These are phyloP conservation scores for Lepidonotus clava DNA, from an alignment of 2,888 invertebrate genomes.

Conservation along the genomic window DNA sequence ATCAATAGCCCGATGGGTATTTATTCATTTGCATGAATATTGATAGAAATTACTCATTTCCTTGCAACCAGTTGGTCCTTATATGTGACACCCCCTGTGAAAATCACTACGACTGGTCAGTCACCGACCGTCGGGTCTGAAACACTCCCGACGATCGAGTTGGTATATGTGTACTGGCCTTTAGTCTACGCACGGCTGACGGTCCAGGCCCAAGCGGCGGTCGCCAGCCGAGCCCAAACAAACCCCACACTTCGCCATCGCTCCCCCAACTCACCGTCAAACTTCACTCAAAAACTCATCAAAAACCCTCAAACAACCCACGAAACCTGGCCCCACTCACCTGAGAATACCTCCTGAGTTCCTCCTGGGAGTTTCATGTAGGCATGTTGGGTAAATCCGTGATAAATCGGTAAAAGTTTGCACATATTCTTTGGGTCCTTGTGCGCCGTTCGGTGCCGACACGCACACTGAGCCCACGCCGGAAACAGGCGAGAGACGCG, in stretches of 20 bases:
- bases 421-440: not conserved
- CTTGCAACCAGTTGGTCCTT: too few relatives aligned
- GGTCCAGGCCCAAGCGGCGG: not conserved
- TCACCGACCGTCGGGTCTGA: too few relatives aligned
- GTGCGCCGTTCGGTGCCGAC: constrained; percentile 6
- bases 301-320: not conserved
- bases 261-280: not conserved
- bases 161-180: too few relatives aligned
- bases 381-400: constrained; percentile 14
- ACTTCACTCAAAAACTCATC: not conserved
- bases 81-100: too few relatives aligned
- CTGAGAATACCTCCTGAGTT: not conserved
- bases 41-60: too few relatives aligned
- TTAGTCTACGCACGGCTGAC: not conserved
- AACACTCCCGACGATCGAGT: too few relatives aligned
- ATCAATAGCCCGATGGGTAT: too few relatives aligned
- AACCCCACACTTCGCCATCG: not conserved
- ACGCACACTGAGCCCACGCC: not conserved
- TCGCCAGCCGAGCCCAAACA: not conserved
- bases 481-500: not conserved
- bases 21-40: too few relatives aligned
- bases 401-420: not conserved
- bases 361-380: not conserved
- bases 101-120: too few relatives aligned
- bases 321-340: not conserved